Evolutionary conservation across 2,113 vertebrate species (phyloP), one percentile per base, ranked within the genome.

Genomic region (Caranx melampygus): DNA sequence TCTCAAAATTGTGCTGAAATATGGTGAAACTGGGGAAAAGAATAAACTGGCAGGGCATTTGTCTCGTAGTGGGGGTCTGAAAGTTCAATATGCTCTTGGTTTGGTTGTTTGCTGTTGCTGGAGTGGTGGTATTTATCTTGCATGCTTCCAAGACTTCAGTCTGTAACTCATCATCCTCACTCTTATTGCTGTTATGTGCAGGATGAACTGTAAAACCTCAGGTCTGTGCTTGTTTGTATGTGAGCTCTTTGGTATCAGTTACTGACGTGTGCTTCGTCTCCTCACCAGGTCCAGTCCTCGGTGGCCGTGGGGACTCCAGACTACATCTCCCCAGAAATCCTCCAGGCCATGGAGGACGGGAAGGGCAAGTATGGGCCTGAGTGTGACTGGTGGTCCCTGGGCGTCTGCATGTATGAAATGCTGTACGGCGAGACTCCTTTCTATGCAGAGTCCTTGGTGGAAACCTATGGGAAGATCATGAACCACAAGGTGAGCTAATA

Each of bases 341-440:
- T 99, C 75, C 98, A 99, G 94, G 98, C 98, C 26, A 99, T 99
- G 98, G 98, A 99, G 94, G 98, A 99, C 35, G 98, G 98, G 70
- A 99, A 99, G 93, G 98, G 97, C 80, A 97, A 97, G 92, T 99
- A 99, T 3, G 98, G 98, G 4, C 97, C 97, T 0, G 98, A 99
- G 91, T 99, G 98, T 82, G 98, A 99, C 95, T 99, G 98, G 98
- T 99, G 98, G 98, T 99, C 98, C 76, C 93, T 99, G 63, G 98
- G 98, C 6, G 98, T 99, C 89, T 99, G 98, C 94, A 99, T 99
- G 97, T 99, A 99, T 78, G 98, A 99, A 90, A 99, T 99, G 98
- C 96, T 99, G 78, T 99, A 98, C 33, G 98, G 98, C 85, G 98
- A 99, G 94, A 99, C 98, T 2, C 98, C 98, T 26, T 99, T 99